Evolutionary conservation across 2,113 vertebrate genomes (phyloP).

Genomic region (Entelurus aequoreus): DNA sequence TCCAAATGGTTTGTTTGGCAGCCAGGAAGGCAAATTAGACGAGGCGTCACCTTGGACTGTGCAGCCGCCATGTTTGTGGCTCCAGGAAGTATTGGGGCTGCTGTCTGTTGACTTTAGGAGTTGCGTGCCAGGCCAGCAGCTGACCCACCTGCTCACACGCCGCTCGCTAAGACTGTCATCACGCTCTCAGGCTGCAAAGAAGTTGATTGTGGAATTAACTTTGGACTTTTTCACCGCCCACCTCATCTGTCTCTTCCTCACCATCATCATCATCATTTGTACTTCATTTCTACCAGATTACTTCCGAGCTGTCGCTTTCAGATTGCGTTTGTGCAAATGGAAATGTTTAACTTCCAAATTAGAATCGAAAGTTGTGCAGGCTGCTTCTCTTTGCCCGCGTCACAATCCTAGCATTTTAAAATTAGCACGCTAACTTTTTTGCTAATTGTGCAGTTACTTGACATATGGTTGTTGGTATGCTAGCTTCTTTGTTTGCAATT

Average conservation of each 20-base stretch:
- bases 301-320: constrained; percentile 20
- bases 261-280: constrained; percentile 10
- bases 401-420: background rate
- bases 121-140: constrained; percentile 31
- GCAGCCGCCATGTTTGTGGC: background rate
- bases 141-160: constrained; percentile 61
- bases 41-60: constrained; percentile 47
- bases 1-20: constrained; percentile 43
- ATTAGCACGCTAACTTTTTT: background rate
- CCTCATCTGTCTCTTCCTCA: constrained; percentile 32
- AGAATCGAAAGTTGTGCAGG: background rate
- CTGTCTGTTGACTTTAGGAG: constrained; percentile 49
- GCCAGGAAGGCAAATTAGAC: constrained; percentile 39
- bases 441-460: too few species aligned
- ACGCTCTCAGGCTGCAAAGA: constrained; percentile 22
- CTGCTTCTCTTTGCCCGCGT: background rate
- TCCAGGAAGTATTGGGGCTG: background rate
- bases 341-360: constrained; percentile 5
- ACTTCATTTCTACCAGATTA: background rate
- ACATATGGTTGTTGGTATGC: too few species aligned
- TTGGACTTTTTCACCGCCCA: constrained; percentile 1
- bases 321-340: constrained; percentile 2
- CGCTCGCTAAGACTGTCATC: constrained; percentile 33
- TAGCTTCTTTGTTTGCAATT: too few species aligned
- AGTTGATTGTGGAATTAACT: constrained; percentile 37